Evolutionary conservation across 37 sponge, comb jelly and placozoan species (phyloP), one percentile per base, ranked within the genome.

Genomic region (Oopsacas minuta): DNA sequence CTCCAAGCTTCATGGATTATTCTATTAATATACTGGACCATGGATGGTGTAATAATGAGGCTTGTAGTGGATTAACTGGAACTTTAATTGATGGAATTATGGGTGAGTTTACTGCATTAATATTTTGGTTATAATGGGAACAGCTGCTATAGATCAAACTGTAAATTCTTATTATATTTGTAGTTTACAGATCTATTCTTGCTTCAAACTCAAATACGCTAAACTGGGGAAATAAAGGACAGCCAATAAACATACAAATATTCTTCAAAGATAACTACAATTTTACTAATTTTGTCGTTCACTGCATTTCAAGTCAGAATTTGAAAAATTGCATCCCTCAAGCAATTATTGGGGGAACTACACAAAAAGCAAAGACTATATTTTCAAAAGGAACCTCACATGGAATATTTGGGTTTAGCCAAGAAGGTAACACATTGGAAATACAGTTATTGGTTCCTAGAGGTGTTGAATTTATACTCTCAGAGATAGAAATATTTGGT

Each of bases 11-110:
- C 22, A n/a, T 34, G 28, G 22, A 7, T 3, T 34, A 25, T 25
- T 25, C 22, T n/a, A 34, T 12, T 3, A 25, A 10, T 61, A 12
- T 34, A 61, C 1, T 25, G 75, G 22, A 32, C 5, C 28, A 61
- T 10, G 75, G 75, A 5, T 61, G 7, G 75, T 61, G 75, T n/a
- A n/a, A 3, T n/a, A 3, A 61, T 25, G 3, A 25, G 7, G 30
- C 32, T 3, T 61, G 75, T 61, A 61, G 28, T n/a, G 75, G 75
- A 12, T 25, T 61, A 61, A n/a, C 75, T 25, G 20, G 1, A 7
- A 61, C 75, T 20, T 34, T 61, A 25, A 61, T 61, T 61, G 75
- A 61, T 61, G 75, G 75, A 10, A 61, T 61, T 25, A 61, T 61
- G 1, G 75, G 75, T 61, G 1, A 61, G 75, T 42, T 42, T 15